Evolutionary conservation across 2,888 invertebrate species (phyloP).

Genomic region (Andricus curvator): DNA sequence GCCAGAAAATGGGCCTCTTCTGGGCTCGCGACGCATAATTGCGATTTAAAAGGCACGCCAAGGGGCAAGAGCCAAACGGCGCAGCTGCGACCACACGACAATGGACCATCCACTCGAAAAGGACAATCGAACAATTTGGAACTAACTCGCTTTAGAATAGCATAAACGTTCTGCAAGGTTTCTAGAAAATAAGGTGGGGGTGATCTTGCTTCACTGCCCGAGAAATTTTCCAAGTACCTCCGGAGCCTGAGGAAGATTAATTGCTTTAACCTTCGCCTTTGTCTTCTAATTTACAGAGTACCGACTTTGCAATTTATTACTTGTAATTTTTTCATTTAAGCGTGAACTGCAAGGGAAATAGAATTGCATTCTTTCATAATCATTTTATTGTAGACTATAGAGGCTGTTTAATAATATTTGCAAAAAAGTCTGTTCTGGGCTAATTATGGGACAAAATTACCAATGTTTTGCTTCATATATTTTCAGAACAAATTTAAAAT

Average conservation of each 20-base stretch:
- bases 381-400: neutral
- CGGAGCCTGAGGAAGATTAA: constrained; percentile 19
- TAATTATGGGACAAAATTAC: too few relatives aligned
- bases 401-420: too few relatives aligned
- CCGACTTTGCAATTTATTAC: constrained; percentile 27
- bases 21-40: constrained; percentile 67
- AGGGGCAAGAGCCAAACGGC: constrained; percentile 39
- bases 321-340: neutral
- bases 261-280: constrained; percentile 26
- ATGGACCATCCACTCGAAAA: constrained; percentile 64
- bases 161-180: constrained; percentile 18
- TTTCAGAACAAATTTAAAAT: too few relatives aligned
- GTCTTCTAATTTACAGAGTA: constrained; percentile 38
- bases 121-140: constrained; percentile 75
- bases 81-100: constrained; percentile 65
- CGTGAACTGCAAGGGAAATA: neutral
- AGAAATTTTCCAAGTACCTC: constrained; percentile 7
- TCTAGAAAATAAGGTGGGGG: constrained; percentile 30
- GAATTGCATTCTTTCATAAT: neutral
- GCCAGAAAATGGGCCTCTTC: constrained; percentile 60
- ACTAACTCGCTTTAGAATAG: constrained; percentile 53
- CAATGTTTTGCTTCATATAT: too few relatives aligned
- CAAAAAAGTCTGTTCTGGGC: too few relatives aligned
- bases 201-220: constrained; percentile 15
- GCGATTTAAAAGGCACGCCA: constrained; percentile 69